Evolutionary conservation across 92 coral and sea anemone species (phyloP), one percentile per base, ranked within the genome.

Genomic region (Phenganax subtilis): DNA sequence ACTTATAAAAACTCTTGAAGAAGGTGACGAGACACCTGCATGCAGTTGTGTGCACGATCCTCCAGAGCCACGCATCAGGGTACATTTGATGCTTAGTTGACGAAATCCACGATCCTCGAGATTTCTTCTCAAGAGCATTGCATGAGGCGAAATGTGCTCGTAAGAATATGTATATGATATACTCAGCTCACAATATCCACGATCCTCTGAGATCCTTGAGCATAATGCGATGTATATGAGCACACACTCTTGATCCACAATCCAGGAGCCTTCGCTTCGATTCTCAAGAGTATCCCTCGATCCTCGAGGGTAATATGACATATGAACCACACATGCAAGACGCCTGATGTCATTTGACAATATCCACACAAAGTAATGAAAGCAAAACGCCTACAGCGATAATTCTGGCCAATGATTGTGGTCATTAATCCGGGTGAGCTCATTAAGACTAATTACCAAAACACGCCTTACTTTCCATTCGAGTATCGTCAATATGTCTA

Each of bases 371-470:
- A 72, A 37, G 47, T 37, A 37, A 5, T 37, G 65, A 79, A 30
- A 64, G 77, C 62, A 79, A 68, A 79, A 79, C 83, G 83, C 83
- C 83, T 79, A 79, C 83, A 79, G 83, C 83, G 63, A 79, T 31
- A 10, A n/a, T n/a, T 9, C 31, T 15, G 30, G 57, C 83, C 83
- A 79, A 79, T 79, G 74, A 65, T 28, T 68, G 67, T 11, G 72
- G 28, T 51, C 54, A 79, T 65, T 79, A 79, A 79, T 47, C 83
- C 83, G 74, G 61, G 83, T 79, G 63, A 79, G 83, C 83, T 79
- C 83, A 79, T 79, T 79, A 79, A 79, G 31, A 25, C 52, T 79
- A 79, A 79, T 79, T 79, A 79, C 4, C 57, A 65, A 37, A 47
- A 65, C 83, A 79, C 83, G 83, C 83, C 83, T 79, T 79, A 12